phyloP scores from a whole-genome alignment of 2,797 vertebrate genomes.

The Falco peregrinus region DNA sequence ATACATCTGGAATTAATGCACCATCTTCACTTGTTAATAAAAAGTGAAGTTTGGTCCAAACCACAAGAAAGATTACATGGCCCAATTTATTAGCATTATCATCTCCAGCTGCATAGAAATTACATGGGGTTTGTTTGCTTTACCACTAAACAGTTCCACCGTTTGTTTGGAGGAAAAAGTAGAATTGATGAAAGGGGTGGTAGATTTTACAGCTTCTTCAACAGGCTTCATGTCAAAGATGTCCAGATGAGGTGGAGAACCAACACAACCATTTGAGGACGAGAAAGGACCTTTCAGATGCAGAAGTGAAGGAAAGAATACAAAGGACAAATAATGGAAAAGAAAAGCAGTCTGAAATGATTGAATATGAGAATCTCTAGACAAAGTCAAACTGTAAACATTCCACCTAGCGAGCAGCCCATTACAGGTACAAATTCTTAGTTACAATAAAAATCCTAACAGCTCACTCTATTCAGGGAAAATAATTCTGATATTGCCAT shows the following conservation, averaged over 20 bases:
- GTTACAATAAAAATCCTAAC: neutral
- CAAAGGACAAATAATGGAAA: slow-evolving; percentile 51
- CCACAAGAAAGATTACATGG: neutral
- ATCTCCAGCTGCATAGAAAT: slow-evolving; percentile 27
- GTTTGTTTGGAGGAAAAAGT: slow-evolving; percentile 75
- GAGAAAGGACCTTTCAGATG: slow-evolving; percentile 73
- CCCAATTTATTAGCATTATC: neutral
- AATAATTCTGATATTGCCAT: neutral
- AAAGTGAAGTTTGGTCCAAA: neutral
- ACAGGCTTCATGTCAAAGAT: slow-evolving; percentile 80
- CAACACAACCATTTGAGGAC: slow-evolving; percentile 76
- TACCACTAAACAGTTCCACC: slow-evolving; percentile 77
- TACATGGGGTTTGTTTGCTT: neutral
- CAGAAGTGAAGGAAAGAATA: slow-evolving; percentile 59
- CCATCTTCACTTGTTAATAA: neutral
- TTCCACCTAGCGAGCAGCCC: neutral
- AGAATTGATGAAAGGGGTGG: slow-evolving; percentile 68
- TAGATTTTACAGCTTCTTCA: slow-evolving; percentile 77
- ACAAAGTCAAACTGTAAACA: neutral
- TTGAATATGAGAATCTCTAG: neutral
- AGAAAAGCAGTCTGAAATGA: slow-evolving; percentile 36
- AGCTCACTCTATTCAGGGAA: neutral
- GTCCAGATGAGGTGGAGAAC: slow-evolving; percentile 77
- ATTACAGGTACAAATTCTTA: neutral
- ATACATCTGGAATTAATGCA: neutral